Base-by-base conservation (phyloP, 2,888 invertebrate species). In the Gisinianus flammeolus region DNA sequence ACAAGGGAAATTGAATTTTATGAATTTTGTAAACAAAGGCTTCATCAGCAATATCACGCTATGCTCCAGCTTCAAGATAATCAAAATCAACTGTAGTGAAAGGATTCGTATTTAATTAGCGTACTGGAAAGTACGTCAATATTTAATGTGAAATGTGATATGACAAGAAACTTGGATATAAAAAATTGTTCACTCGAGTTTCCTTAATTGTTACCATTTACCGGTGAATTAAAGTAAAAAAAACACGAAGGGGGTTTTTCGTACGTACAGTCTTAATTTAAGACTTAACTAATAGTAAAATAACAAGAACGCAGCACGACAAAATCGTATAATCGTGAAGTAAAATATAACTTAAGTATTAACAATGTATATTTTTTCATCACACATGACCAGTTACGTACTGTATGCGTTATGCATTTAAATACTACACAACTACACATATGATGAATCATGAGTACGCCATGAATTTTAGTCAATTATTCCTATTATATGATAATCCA, bases 1-100 rank as follows among this genome's bases (percentile, higher is more conserved):
- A 95, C 95, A 0, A 90, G 93, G 77, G 96, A 96, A 88, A 94
- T 95, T 16, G 95, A 96, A 85, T 95, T 96, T 87, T 96, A 95
- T 87, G 93, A 95, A 86, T 96, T 95, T 87, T 95, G 95, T 87
- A 91, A 91, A 85, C 95, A 95, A 86, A 89, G 95, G 85, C 89
- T 96, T 24, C 92, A 95, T 85, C 90, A 92, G 86, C 95, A 96
- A 85, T 90, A 93, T 79, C 88, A 92, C 79, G 94, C 94, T 12
- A 10, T 74, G 12, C 26, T 62, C 16, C 62, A 62, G 28, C 62
- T 62, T 26, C 22, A 26, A 62, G 62, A 62, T 44, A 44, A 44
- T 44, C 19, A 12, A 44, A 12, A 16, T 44, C 19, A 44, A 44
- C 6, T 44, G 12, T n/a, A 4, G 19, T 44, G 44, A 12, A 44